phyloP scores from a whole-genome alignment of 2,888 invertebrate genomes.

The Acleris cristana region DNA sequence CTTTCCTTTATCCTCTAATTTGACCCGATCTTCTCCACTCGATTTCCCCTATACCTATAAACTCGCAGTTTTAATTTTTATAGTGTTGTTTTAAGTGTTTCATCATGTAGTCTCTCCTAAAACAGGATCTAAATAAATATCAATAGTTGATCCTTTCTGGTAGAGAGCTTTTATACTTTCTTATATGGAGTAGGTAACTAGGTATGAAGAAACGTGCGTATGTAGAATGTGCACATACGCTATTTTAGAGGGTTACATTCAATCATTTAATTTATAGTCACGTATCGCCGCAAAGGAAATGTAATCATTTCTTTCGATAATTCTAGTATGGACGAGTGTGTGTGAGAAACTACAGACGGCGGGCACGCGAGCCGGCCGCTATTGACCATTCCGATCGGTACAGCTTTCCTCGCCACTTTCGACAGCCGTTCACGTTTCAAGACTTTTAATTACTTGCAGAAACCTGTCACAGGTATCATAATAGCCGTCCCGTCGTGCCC shows the following conservation, averaged over 20 bases:
- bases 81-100: no score
- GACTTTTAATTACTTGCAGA: conserved; percentile 70
- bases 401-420: conserved; percentile 80
- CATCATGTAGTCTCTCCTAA: no score
- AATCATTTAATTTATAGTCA: conserved; percentile 25
- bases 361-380: conserved; percentile 59
- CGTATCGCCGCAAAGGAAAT: conserved; percentile 27
- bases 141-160: no score
- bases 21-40: no score
- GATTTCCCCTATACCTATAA: no score
- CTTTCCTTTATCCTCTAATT: no score
- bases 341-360: conserved; percentile 51
- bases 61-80: no score
- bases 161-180: no score
- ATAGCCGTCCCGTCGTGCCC: conserved; percentile 39
- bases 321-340: conserved; percentile 38
- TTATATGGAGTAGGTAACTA: no score
- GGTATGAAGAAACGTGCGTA: no score
- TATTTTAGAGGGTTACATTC: neutral
- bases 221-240: neutral
- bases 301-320: conserved; percentile 33
- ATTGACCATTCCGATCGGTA: conserved; percentile 69
- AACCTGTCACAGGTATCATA: conserved; percentile 49
- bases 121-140: no score
- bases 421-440: conserved; percentile 63